Evolutionary conservation across 1,140 invertebrate genomes (phyloP).

Genomic region (Zophobas atratus): DNA sequence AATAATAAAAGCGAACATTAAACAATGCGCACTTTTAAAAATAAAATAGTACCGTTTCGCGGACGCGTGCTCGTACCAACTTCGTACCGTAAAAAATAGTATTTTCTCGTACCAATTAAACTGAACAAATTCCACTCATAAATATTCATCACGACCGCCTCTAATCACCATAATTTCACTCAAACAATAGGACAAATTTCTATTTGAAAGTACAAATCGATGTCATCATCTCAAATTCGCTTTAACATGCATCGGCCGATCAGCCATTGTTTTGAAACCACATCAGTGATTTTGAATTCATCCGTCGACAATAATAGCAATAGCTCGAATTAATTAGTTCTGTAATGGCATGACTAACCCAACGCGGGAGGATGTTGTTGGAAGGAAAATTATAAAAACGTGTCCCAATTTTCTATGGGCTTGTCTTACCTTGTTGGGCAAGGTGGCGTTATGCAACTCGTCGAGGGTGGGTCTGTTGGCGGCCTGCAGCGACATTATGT

Average conservation of each 20-base stretch:
- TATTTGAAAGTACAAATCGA: no score
- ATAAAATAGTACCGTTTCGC: neutral
- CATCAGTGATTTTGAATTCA: conserved; percentile 17
- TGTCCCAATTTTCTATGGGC: neutral
- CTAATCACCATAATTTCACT: no score
- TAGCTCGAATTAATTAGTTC: conserved; percentile 26
- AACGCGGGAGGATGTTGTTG: conserved; percentile 11
- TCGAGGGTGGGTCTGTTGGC: conserved; percentile 92
- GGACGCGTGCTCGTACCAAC: neutral
- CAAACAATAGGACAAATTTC: no score
- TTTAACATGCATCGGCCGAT: neutral
- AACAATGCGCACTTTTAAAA: conserved; percentile 6
- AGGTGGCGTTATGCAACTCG: conserved; percentile 90
- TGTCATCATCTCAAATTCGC: no score
- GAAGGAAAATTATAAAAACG: neutral
- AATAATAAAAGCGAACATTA: conserved; percentile 19
- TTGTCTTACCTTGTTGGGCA: conserved; percentile 81
- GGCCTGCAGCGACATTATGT: conserved; percentile 92
- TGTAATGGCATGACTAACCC: conserved; percentile 2
- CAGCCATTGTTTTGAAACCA: conserved; percentile 17
- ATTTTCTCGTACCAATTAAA: no score
- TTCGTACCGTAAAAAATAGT: no score
- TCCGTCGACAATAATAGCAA: conserved; percentile 7
- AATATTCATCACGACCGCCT: no score
- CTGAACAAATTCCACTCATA: no score